Evolutionary conservation across 2,888 invertebrate species (phyloP).

Genomic region (Eupithecia vulgata): DNA sequence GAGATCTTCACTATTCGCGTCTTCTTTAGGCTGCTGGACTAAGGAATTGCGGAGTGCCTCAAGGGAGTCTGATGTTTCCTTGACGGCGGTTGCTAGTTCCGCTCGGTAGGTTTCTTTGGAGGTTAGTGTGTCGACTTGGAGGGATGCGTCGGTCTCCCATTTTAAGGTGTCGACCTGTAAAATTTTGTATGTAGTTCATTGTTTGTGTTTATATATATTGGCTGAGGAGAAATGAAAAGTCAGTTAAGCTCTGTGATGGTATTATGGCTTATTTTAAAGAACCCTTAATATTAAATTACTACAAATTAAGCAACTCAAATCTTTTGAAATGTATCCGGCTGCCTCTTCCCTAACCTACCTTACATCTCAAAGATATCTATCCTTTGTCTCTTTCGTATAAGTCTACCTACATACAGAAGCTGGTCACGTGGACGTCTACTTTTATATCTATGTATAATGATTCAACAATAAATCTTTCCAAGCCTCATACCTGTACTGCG

Average conservation of each 20-base stretch:
- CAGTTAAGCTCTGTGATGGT: no score
- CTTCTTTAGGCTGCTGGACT: constrained; percentile 65
- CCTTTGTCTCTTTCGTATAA: background rate
- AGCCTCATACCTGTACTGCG: constrained; percentile 69
- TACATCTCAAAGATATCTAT: no score
- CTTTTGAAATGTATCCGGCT: no score
- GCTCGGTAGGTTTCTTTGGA: constrained; percentile 92
- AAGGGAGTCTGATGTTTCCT: constrained; percentile 88
- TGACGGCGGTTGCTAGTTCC: constrained; percentile 89
- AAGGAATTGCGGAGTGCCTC: constrained; percentile 86
- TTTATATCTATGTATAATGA: no score
- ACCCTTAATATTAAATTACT: no score
- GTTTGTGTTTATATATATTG: background rate
- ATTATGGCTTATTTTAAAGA: no score
- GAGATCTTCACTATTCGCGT: constrained; percentile 84
- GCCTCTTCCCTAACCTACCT: no score
- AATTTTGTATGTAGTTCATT: background rate
- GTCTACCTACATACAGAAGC: background rate
- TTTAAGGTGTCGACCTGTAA: constrained; percentile 88
- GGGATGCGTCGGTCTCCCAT: constrained; percentile 90
- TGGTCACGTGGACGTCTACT: no score
- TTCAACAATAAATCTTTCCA: no score
- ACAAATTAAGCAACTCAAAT: no score
- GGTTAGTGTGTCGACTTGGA: constrained; percentile 93
- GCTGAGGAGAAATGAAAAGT: background rate